Base-by-base conservation (phyloP, 2,113 vertebrate genomes). In the Falco punctatus region DNA sequence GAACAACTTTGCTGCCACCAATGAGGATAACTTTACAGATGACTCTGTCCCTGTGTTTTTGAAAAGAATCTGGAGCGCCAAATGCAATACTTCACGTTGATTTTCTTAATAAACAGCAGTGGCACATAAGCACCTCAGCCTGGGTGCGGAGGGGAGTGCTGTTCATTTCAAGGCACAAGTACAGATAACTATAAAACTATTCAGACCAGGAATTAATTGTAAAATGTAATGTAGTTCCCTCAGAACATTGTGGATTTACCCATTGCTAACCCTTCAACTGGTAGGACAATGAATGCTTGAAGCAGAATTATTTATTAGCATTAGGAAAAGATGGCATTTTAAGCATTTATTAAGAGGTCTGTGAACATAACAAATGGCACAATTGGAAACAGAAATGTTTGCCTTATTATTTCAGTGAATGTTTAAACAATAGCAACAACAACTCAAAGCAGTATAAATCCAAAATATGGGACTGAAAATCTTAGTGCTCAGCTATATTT, bases 161-260 rank as follows among this genome's bases (percentile, higher is more conserved):
- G 13, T 62, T 46, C 85, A 22, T 62, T 85, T 86, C 77, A 49
- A 82, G 38, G 26, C 28, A 72, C 15, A 64, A 82, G 33, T 62
- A 93, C 40, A 87, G 64, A 64, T 91, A 66, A 49, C 15, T 46
- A 26, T 51, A 67, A 44, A 89, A 77, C 33, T 55, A 11, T 85
- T 96, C 62, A 78, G 59, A 93, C 32, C 15, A 66, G 80, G 61
- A 95, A 94, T 61, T 49, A 70, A 90, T 97, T 94, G 92, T 82
- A 70, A 94, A 96, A 79, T 73, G 26, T 30, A 59, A 28, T 48
- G 40, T 44, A 59, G 13, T 66, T 64, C n/a, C 4, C 57, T 90
- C 72, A 84, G 62, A 93, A 84, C 40, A 21, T 28, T 42, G 5
- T 30, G 15, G 32, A 57, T 80, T 65, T 52, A 54, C 38, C 13